Conservation (phyloP, 2,888 invertebrate genomes). For the Synergus japonicus region DNA sequence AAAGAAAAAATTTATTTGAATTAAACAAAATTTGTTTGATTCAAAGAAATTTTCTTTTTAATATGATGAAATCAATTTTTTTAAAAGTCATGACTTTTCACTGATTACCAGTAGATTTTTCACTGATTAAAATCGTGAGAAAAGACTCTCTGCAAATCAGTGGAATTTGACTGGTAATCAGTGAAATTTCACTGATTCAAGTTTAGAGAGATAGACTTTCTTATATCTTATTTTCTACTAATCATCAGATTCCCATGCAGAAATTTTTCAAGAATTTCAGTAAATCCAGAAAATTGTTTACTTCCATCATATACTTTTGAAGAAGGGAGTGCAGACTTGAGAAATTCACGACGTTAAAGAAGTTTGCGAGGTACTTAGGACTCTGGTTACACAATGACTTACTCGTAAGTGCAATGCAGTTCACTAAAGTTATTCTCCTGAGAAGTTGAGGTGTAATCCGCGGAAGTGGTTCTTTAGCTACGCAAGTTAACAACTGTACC, state of each 20-base stretch:
- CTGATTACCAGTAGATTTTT: no score
- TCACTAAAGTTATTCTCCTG: slow-evolving; percentile 20
- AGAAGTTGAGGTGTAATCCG: slow-evolving; percentile 35
- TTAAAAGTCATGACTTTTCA: no score
- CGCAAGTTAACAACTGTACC: slow-evolving; percentile 25
- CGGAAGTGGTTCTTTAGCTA: slow-evolving; percentile 34
- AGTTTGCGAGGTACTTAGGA: slow-evolving; percentile 28
- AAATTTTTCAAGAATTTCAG: not conserved
- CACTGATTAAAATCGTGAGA: no score
- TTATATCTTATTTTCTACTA: not conserved
- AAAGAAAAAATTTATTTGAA: no score
- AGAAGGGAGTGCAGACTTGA: slow-evolving; percentile 18
- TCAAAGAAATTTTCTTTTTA: no score
- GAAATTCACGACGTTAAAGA: slow-evolving; percentile 31
- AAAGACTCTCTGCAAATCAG: no score
- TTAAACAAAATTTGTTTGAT: no score
- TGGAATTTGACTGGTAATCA: no score
- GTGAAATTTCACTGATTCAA: no score
- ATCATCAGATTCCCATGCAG: slow-evolving; percentile 5
- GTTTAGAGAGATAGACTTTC: no score
- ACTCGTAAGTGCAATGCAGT: slow-evolving; percentile 34
- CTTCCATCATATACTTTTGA: slow-evolving; percentile 16
- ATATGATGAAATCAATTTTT: no score
- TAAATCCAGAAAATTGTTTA: slow-evolving; percentile 31
- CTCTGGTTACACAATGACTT: slow-evolving; percentile 28